These are phyloP conservation scores for Bombus breviceps DNA, from an alignment of 1,140 invertebrate species.

Conservation along the genomic window DNA sequence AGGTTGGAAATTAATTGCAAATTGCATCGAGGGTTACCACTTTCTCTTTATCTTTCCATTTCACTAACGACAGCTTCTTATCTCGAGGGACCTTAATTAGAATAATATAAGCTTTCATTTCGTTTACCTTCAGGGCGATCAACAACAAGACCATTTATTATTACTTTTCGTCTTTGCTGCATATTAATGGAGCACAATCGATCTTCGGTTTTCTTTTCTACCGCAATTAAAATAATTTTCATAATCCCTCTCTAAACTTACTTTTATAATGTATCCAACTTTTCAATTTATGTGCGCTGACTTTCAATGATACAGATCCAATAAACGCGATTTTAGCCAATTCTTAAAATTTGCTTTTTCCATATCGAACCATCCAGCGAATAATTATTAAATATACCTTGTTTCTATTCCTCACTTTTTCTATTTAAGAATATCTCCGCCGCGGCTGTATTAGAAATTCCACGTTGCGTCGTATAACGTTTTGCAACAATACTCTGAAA, in stretches of 20 bases:
- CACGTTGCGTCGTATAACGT: background rate
- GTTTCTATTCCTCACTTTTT: background rate
- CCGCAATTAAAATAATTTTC: slow-evolving; percentile 29
- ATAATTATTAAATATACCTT: background rate
- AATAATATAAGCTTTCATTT: slow-evolving; percentile 12
- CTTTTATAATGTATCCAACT: background rate
- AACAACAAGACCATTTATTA: slow-evolving; percentile 14
- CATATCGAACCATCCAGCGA: background rate
- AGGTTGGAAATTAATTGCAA: background rate
- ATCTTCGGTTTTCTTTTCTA: slow-evolving; percentile 7
- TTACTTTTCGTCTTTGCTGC: slow-evolving; percentile 1
- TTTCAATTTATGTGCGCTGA: background rate
- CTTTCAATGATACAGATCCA: background rate
- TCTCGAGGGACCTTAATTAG: background rate
- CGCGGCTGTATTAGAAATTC: background rate
- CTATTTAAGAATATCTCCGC: background rate
- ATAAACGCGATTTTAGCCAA: background rate
- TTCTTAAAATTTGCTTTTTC: background rate
- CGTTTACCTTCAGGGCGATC: slow-evolving; percentile 5
- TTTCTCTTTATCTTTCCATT: background rate
- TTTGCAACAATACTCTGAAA: background rate
- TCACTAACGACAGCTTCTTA: background rate
- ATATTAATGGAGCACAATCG: slow-evolving; percentile 6
- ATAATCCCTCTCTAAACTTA: slow-evolving; percentile 7
- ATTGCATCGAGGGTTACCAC: background rate